Evolutionary conservation across 2,113 vertebrate genomes (phyloP).

Genomic region (Carollia perspicillata): DNA sequence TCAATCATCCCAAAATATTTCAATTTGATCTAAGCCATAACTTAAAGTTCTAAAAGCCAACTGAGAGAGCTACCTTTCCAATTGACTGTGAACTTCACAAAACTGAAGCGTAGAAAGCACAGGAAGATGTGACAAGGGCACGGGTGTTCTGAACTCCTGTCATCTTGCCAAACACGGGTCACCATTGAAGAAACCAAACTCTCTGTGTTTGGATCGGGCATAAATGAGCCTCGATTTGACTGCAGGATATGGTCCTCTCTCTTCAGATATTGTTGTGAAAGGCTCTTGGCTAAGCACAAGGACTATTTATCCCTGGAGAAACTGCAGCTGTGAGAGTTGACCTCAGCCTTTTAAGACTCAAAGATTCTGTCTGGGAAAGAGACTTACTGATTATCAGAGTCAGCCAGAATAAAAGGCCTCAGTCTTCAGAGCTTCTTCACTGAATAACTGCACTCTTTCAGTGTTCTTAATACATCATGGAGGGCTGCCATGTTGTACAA

Average conservation of each 20-base stretch:
- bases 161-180: neutral
- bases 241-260: neutral
- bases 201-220: conserved; percentile 23
- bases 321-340: conserved; percentile 56
- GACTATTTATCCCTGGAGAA: conserved; percentile 50
- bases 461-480: neutral
- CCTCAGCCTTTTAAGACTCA: conserved; percentile 55
- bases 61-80: neutral
- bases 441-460: conserved; percentile 2
- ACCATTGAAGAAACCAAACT: neutral
- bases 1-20: conserved; percentile 35
- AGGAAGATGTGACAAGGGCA: neutral
- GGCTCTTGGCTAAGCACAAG: conserved; percentile 21
- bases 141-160: neutral
- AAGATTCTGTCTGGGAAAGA: conserved; percentile 64
- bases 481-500: neutral
- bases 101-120: conserved; percentile 29
- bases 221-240: conserved; percentile 43
- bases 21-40: conserved; percentile 36
- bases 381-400: conserved; percentile 54
- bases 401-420: conserved; percentile 50
- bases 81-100: conserved; percentile 13
- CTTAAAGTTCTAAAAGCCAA: conserved; percentile 36
- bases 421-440: conserved; percentile 37
- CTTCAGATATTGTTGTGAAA: conserved; percentile 52